Conservation (phyloP, 2,113 vertebrate genomes). For the Phylloscopus trochiloides region DNA sequence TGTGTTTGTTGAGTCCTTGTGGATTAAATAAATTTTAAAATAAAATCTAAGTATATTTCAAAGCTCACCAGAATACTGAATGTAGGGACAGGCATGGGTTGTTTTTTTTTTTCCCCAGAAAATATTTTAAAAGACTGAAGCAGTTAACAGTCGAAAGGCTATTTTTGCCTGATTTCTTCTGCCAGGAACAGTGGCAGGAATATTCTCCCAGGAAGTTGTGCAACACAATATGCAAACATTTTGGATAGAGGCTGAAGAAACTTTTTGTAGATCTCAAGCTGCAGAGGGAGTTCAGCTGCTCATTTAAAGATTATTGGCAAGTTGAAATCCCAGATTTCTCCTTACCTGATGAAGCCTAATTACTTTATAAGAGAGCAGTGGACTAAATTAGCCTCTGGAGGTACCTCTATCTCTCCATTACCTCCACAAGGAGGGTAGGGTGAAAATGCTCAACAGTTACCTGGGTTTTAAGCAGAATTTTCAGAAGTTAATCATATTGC, state of each 20-base stretch:
- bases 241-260: background rate
- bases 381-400: background rate
- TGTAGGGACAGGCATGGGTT: background rate
- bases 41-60: background rate
- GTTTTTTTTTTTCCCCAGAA: background rate
- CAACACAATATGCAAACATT: background rate
- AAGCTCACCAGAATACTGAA: conserved; percentile 1
- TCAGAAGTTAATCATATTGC: background rate
- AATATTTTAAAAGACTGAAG: background rate
- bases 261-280: background rate
- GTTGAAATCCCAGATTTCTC: background rate
- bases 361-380: conserved; percentile 1
- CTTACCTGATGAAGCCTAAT: conserved; percentile 8
- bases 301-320: conserved; percentile 10
- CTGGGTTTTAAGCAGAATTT: background rate
- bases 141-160: background rate
- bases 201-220: background rate
- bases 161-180: conserved; percentile 3
- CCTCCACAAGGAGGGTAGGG: background rate
- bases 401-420: background rate
- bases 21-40: conserved; percentile 4
- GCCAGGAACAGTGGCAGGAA: background rate
- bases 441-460: background rate
- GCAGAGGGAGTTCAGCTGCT: background rate
- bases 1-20: background rate